These are phyloP conservation scores for Lasioglossum zephyrum DNA, from an alignment of 2,888 invertebrate genomes.

Conservation along the genomic window DNA sequence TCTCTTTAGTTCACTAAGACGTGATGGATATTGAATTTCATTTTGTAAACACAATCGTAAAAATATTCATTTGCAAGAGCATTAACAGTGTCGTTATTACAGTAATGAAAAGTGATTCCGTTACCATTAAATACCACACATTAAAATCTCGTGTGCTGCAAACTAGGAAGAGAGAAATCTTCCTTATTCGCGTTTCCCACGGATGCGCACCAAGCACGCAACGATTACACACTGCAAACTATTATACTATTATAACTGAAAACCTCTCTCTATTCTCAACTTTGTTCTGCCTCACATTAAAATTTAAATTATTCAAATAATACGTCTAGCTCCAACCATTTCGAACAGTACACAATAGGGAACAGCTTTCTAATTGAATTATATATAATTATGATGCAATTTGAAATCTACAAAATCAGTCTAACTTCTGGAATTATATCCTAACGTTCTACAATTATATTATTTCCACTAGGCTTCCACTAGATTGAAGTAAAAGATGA, in stretches of 20 bases:
- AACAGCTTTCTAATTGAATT: background rate
- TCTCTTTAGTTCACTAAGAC: background rate
- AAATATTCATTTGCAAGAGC: background rate
- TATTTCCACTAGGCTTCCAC: background rate
- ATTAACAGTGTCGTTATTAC: background rate
- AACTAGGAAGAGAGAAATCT: background rate
- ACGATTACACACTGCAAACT: background rate
- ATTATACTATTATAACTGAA: background rate
- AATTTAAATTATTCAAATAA: background rate
- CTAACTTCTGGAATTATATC: background rate
- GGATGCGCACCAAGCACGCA: background rate
- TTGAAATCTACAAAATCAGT: background rate
- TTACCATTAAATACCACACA: background rate
- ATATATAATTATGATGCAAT: background rate
- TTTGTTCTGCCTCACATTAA: background rate
- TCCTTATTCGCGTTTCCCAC: background rate
- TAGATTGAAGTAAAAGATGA: background rate
- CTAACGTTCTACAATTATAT: background rate
- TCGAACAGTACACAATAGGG: conserved; percentile 1
- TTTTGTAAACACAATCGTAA: background rate
- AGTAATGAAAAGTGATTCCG: background rate
- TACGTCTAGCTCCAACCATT: background rate
- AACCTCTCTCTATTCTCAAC: background rate
- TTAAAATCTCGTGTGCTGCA: background rate
- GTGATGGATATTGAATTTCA: background rate